Evolutionary conservation across 2,888 invertebrate species (phyloP), one percentile per base, ranked within the genome.

Genomic region (Sinelater perroti): DNA sequence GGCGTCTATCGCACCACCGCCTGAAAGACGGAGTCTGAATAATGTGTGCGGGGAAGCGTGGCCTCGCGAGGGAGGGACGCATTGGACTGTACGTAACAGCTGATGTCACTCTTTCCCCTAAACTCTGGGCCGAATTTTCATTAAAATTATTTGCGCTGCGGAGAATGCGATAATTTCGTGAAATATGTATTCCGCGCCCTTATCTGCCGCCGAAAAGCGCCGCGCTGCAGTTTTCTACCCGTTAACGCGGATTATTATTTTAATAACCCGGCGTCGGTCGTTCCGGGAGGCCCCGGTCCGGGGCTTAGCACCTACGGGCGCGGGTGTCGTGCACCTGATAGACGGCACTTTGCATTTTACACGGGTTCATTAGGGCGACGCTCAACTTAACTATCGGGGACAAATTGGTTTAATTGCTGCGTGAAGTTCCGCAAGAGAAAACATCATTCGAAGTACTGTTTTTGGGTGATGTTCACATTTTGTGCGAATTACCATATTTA

Each of bases 31-130:
- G 57, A 56, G 51, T 38, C 51, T 49, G 54, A 63, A 71, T 74
- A 75, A 74, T 74, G 74, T 72, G 73, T 73, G 73, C 74, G 72
- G 63, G 69, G 71, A 69, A 73, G 74, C 74, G 74, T 73, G 68
- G 69, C 64, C 61, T 61, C 64, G 66, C 67, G 71, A 72, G 78
- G 79, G 79, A 76, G 78, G 72, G 72, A 76, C 52, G 73, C 78
- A 78, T 74, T 78, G 71, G 77, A 79, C 77, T 76, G 79, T 72
- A 75, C 76, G 75, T 79, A 79, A 79, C 79, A 79, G 79, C 79
- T 79, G 79, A 79, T 79, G 79, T 79, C 79, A 79, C 77, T 78
- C 77, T 75, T 71, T 72, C 72, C 73, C 74, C 75, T 67, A 70
- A 72, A 72, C 69, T 62, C 60, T 58, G 56, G 65, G 71, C 69